Conservation (phyloP, 64 coral and sea anemone genomes). For the Pocillopora verrucosa region DNA sequence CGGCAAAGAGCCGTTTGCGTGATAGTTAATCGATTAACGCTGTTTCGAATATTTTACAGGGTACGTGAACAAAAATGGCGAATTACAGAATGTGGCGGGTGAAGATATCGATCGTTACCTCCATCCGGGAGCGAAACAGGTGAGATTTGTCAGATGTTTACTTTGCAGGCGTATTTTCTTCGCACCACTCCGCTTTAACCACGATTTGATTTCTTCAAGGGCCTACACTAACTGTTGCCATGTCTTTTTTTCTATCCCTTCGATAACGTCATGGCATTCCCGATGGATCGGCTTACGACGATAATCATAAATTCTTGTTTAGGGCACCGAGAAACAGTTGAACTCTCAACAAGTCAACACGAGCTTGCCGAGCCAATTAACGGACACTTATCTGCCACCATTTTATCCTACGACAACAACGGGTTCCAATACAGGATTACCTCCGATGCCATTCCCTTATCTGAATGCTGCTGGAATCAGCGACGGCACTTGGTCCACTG, state of each 20-base stretch:
- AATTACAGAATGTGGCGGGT: slow-evolving; percentile 57
- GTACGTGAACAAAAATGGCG: slow-evolving; percentile 85
- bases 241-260: slow-evolving; percentile 64
- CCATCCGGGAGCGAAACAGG: slow-evolving; percentile 77
- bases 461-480: slow-evolving; percentile 82
- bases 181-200: slow-evolving; percentile 25
- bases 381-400: slow-evolving; percentile 86
- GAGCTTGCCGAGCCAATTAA: slow-evolving; percentile 72
- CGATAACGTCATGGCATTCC: slow-evolving; percentile 50
- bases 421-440: slow-evolving; percentile 83
- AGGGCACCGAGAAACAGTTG: slow-evolving; percentile 82
- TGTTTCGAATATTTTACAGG: slow-evolving; percentile 56
- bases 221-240: slow-evolving; percentile 73
- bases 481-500: slow-evolving; percentile 93
- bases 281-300: slow-evolving; percentile 35
- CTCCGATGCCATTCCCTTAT: slow-evolving; percentile 97
- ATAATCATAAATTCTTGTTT: slow-evolving; percentile 14
- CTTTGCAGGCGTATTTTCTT: slow-evolving; percentile 5
- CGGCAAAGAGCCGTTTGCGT: not conserved
- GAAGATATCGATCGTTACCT: slow-evolving; percentile 85
- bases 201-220: not conserved
- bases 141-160: slow-evolving; percentile 48
- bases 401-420: slow-evolving; percentile 88
- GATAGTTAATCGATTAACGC: slow-evolving; percentile 26
- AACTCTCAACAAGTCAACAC: slow-evolving; percentile 71